A percentile compares a stretch with the other conserved stretches of the same genome.
Conservation (phyloP, 2,888 invertebrate genomes). For the Druceiella hillmani region DNA sequence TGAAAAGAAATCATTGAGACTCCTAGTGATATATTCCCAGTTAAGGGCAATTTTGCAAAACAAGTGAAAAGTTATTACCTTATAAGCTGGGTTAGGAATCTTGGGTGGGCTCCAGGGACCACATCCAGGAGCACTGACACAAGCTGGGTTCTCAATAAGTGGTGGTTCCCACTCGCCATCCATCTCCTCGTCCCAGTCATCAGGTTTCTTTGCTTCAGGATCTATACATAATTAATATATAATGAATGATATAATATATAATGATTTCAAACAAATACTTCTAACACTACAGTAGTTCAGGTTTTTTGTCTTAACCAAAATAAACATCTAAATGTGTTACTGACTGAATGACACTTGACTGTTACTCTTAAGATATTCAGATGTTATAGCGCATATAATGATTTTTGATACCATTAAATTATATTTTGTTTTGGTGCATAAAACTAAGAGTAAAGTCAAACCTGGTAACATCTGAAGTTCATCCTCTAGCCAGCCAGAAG, state of each 20-base stretch:
- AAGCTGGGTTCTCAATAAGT: slow-evolving; percentile 83
- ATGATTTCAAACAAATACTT: neutral
- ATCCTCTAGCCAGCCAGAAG: slow-evolving; percentile 89
- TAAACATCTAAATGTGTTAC: too few relatives aligned
- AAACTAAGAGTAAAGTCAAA: slow-evolving; percentile 18
- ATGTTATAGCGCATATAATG: too few relatives aligned
- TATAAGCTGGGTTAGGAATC: slow-evolving; percentile 85
- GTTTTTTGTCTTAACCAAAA: too few relatives aligned
- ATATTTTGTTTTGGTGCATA: neutral
- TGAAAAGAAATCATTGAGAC: neutral
- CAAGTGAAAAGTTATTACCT: slow-evolving; percentile 36
- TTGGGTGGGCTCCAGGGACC: slow-evolving; percentile 84
- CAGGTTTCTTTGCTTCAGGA: slow-evolving; percentile 79
- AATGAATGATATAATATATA: too few relatives aligned
- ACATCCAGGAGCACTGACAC: slow-evolving; percentile 77
- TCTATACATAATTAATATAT: too few relatives aligned
- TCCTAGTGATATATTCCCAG: neutral
- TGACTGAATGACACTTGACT: slow-evolving; percentile 3
- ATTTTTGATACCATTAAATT: too few relatives aligned
- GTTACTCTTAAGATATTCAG: slow-evolving; percentile 2
- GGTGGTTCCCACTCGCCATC: slow-evolving; percentile 99
- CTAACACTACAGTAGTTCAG: too few relatives aligned
- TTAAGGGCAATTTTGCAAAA: neutral
- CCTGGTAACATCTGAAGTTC: slow-evolving; percentile 77
- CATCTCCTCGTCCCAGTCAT: slow-evolving; percentile 97